Conservation (phyloP, 2,113 vertebrate genomes). For the Sceloporus undulatus region DNA sequence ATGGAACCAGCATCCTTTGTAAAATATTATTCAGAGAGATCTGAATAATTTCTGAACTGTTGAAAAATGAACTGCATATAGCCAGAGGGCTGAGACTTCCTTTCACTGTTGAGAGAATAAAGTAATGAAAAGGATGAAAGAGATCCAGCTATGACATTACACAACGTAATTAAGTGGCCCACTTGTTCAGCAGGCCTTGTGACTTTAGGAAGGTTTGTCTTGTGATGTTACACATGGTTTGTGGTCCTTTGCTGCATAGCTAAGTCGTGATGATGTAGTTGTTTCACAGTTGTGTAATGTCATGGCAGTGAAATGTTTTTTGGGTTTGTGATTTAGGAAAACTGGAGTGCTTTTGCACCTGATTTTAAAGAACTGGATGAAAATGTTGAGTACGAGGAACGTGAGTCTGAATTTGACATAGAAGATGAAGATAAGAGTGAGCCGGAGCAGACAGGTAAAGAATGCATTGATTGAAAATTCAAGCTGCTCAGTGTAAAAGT, state of each 20-base stretch:
- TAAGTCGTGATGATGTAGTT: rapidly evolving
- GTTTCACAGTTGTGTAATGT: not conserved
- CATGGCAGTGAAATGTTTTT: rapidly evolving
- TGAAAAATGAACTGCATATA: not conserved
- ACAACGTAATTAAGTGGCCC: not conserved
- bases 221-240: not conserved
- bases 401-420: conserved; percentile 98
- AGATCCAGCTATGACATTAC: not conserved
- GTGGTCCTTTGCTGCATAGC: not conserved
- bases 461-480: rapidly evolving
- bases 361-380: conserved; percentile 99
- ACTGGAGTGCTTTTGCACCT: conserved; percentile 98
- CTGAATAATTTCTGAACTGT: not conserved
- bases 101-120: rapidly evolving
- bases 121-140: not conserved
- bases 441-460: conserved; percentile 94
- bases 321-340: conserved; percentile 85
- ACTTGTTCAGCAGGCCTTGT: rapidly evolving
- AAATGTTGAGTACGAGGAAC: conserved; percentile 97
- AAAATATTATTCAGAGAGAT: not conserved
- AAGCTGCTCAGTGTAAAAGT: not conserved
- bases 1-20: not conserved
- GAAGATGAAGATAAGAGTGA: conserved; percentile 99
- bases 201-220: not conserved
- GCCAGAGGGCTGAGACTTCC: not conserved